Evolutionary conservation across 1,140 invertebrate genomes (phyloP).

Genomic region (Leucophenga varia): DNA sequence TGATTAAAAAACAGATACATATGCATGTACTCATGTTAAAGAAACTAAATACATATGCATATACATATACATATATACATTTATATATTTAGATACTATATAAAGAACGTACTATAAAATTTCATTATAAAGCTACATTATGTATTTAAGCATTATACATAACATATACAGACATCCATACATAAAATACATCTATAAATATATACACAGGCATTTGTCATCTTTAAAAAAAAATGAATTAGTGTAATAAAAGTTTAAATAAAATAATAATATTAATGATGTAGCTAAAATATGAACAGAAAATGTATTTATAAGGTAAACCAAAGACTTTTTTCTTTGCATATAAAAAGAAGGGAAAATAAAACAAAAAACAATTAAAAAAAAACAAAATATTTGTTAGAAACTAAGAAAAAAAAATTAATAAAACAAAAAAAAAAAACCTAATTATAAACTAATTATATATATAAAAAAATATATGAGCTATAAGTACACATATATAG

Average conservation of each 20-base stretch:
- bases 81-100: background rate
- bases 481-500: conserved; percentile 22
- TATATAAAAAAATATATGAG: conserved; percentile 13
- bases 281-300: conserved; percentile 6
- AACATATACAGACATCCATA: too few relatives aligned
- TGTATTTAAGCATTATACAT: too few relatives aligned
- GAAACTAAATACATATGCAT: background rate
- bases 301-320: conserved; percentile 51
- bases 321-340: conserved; percentile 54
- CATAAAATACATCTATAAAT: too few relatives aligned
- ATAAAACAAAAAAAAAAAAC: conserved; percentile 13
- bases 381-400: conserved; percentile 10
- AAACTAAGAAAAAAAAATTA: conserved; percentile 3
- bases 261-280: conserved; percentile 8
- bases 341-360: conserved; percentile 30
- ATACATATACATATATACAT: background rate
- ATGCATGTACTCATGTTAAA: background rate
- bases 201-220: too few relatives aligned
- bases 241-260: background rate
- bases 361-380: conserved; percentile 16
- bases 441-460: background rate
- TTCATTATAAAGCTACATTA: too few relatives aligned
- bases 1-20: background rate
- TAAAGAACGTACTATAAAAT: background rate
- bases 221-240: too few relatives aligned